Evolutionary conservation across 1,140 invertebrate species (phyloP), one percentile per base, ranked within the genome.

Genomic region (Aricia agestis): DNA sequence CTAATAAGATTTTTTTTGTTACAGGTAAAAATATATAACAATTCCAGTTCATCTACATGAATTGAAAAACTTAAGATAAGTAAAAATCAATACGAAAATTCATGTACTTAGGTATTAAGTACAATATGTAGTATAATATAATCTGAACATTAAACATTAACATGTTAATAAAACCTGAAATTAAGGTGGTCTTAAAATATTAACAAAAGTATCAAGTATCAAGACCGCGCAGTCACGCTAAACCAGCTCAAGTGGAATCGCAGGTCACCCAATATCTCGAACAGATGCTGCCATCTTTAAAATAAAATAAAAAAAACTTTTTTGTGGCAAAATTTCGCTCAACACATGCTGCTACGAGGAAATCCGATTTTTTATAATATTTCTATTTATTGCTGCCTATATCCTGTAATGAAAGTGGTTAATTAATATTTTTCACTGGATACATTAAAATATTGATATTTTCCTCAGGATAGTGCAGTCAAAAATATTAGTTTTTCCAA

Each of bases 221-320:
- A 77, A 82, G 15, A 71, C 25, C 2, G n/a, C 25, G 17, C 41
- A 11, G 61, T 31, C 68, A 61, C 19, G 41, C 58, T 73, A 71
- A 31, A 70, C 58, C 67, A 72, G 66, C 72, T 81, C 73, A 76
- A 77, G 74, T 77, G 75, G 81, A 81, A 83, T 81, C 72, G 66
- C 73, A 75, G 79, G 83, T 88, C 84, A 88, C 76, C 77, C 80
- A 81, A 87, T 86, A 87, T 83, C 81, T 76, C 75, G 68, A 78
- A 77, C 86, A 87, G 82, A 87, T 87, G 86, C 79, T 83, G 78
- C 72, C 78, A 76, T 76, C 74, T 79, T 76, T 78, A 81, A 75
- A 80, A 81, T 83, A 83, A 82, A n/a, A n/a, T n/a, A n/a, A 84
- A 76, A 71, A 32, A 68, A 52, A 19, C 59, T 52, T 31, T 76